Base-by-base conservation (phyloP, 2,888 invertebrate genomes). In the Palloptera scutellata region DNA sequence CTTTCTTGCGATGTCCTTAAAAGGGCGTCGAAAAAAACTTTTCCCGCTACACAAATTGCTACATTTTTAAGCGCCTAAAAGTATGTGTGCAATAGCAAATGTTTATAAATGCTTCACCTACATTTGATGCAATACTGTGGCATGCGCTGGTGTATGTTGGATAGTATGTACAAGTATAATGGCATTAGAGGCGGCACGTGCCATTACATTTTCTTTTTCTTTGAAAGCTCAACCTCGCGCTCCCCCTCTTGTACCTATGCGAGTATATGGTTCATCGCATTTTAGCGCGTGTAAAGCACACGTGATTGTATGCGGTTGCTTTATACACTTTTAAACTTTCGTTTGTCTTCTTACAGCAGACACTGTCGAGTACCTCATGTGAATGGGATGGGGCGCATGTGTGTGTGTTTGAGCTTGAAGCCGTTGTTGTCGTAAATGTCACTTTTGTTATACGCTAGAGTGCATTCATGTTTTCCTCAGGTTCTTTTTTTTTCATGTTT, bases 371-470 rank as follows among this genome's bases (percentile, higher is more conserved):
- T 57, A 30, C 6, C 30, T 30, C 30, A 30, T 30, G 30, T 30
- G n/a, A n/a, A n/a, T n/a, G n/a, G n/a, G n/a, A 30, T 30, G 2
- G 2, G 30, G 2, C 6, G 2, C 30, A 30, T 30, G 30, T 30
- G 30, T 30, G 6, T 30, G 30, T 30, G 30, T 30, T 30, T 30
- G 30, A 30, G 40, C 13, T 13, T 57, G 8, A 13, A 20, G 40
- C 10, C 19, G 41, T 76, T 76, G 76, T 78, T 76, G 79, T 75
- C 79, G 79, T 77, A 78, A 74, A 73, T 74, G 72, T 72, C 74
- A 69, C 66, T 64, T 54, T 72, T 66, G 58, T 60, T 60, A 20
- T 30, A 30, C 30, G 30, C 30, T 30, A 6, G 30, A 30, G 30
- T 30, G 30, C 43, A 19, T 11, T 48, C 6, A 43, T 13, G 13